Base-by-base conservation (phyloP, 2,888 invertebrate species). In the Hypomecis atomaria region DNA sequence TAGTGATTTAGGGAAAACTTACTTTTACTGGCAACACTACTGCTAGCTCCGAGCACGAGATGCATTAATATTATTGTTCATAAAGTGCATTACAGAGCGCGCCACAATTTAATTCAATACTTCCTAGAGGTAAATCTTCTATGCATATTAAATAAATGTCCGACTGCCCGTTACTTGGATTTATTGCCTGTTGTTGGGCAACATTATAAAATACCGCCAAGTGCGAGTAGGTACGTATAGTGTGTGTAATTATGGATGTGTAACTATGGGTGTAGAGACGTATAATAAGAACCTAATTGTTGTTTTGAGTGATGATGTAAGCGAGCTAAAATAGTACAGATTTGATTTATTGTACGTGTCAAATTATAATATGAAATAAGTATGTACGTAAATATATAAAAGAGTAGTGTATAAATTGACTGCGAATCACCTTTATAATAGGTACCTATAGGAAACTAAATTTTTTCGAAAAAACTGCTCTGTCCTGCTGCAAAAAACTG, bases 101-200 rank as follows among this genome's bases (percentile, higher is more conserved):
- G 78, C 78, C 79, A 79, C 88, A 83, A 90, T 91, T 91, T 88
- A 89, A 90, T 90, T 89, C 89, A 90, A 88, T 88, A 86, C 85
- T 80, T 81, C 79, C 77, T 79, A 81, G 81, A 86, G 84, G 87
- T 92, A 90, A 91, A 91, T 90, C 90, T 89, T 88, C 84, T 80
- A 85, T 84, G 86, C 87, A 86, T 90, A 89, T 91, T 90, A 90
- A 91, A 90, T 89, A 85, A 89, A 87, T 79, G 89, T 87, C 85
- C 74, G 85, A 72, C 73, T 77, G 81, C 77, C 81, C 83, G 84
- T 79, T 83, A 77, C 71, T 76, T 78, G 78, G 87, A 89, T 90
- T 90, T 91, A 92, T 89, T 76, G 69, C 57, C 71, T 65, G 62
- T 68, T 76, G 77, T 81, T 82, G 76, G 73, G 80, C 77, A 85